Evolutionary conservation across 2,797 vertebrate species (phyloP).

Genomic region (Acrocephalus scirpaceus): DNA sequence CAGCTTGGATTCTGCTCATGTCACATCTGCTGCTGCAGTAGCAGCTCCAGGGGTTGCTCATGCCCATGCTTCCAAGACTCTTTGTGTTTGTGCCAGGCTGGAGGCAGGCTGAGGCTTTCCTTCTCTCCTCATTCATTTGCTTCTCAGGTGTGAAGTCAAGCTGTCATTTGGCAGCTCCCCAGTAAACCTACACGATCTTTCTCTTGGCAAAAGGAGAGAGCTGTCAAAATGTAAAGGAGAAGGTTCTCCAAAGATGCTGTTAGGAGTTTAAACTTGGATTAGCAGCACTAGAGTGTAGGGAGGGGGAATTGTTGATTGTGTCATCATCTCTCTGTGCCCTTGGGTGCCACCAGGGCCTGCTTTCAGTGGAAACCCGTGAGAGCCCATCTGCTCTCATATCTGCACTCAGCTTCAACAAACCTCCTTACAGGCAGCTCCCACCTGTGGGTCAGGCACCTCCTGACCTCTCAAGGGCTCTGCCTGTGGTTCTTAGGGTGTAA

Average conservation of each 20-base stretch:
- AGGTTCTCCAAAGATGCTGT: conserved; percentile 8
- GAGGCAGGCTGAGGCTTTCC: conserved; percentile 16
- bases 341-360: neutral
- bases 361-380: neutral
- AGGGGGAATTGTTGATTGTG: neutral
- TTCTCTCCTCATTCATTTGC: conserved; percentile 28
- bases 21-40: neutral
- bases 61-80: neutral
- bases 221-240: neutral
- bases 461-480: neutral
- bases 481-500: neutral
- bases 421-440: neutral
- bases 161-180: conserved; percentile 34
- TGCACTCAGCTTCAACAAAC: neutral
- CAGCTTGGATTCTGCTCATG: neutral
- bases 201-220: conserved; percentile 1
- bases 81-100: neutral
- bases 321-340: neutral
- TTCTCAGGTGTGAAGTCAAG: conserved; percentile 57
- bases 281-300: neutral
- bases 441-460: neutral
- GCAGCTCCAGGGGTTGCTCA: conserved; percentile 2
- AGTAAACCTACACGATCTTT: neutral
- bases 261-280: conserved; percentile 1
- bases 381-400: neutral